Conservation (phyloP, 2,888 invertebrate genomes). For the Amblyteles armatorius region DNA sequence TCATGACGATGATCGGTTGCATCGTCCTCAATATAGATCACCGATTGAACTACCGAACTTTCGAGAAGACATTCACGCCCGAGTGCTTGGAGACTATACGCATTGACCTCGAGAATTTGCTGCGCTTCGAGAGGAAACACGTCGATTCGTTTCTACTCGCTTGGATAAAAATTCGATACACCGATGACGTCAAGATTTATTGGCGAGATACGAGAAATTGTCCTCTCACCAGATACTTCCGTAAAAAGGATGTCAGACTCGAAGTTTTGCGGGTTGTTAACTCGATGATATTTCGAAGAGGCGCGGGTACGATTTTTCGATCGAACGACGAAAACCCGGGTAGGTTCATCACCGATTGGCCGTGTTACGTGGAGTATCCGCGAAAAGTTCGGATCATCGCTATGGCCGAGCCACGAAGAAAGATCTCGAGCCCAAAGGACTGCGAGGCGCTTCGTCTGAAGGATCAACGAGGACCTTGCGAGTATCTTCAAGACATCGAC, state of each 20-base stretch:
- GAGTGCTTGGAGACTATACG: constrained; percentile 48
- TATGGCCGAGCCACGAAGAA: constrained; percentile 25
- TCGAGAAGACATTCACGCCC: constrained; percentile 43
- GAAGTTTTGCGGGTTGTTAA: constrained; percentile 49
- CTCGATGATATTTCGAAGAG: constrained; percentile 59
- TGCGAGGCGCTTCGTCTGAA: background rate
- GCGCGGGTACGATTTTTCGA: constrained; percentile 9
- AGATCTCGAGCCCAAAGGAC: background rate
- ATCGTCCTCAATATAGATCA: constrained; percentile 64
- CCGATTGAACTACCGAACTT: constrained; percentile 30
- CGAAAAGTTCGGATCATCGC: constrained; percentile 38
- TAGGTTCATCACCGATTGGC: constrained; percentile 46
- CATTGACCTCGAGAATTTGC: constrained; percentile 67
- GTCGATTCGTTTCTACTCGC: constrained; percentile 52
- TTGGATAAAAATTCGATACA: constrained; percentile 50
- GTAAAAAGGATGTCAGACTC: constrained; percentile 37
- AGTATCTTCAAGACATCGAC: background rate
- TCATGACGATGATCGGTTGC: constrained; percentile 67
- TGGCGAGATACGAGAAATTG: background rate
- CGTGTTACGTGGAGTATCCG: constrained; percentile 45
- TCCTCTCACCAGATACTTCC: constrained; percentile 5
- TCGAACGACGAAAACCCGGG: constrained; percentile 2
- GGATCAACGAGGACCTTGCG: background rate
- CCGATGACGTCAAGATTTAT: constrained; percentile 20
- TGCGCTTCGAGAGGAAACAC: constrained; percentile 64